A percentile compares a stretch with the other conserved stretches of the same genome.
Conservation (phyloP, 2,113 vertebrate genomes). For the Lamprotornis superbus region DNA sequence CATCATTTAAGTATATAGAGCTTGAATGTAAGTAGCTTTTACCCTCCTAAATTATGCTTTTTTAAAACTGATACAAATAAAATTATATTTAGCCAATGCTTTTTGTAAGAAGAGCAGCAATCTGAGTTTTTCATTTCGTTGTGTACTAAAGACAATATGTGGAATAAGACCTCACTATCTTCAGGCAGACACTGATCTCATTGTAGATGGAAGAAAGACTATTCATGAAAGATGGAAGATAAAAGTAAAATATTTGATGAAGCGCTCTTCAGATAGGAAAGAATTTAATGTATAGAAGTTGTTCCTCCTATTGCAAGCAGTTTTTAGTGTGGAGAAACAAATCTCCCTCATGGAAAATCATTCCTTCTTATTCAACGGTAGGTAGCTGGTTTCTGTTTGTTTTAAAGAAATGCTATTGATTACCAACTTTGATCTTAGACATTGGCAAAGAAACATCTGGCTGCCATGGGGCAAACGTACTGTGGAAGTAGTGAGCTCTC, state of each 20-base stretch:
- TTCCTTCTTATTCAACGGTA: neutral
- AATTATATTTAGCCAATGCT: neutral
- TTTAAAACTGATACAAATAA: neutral
- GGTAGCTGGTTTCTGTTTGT: neutral
- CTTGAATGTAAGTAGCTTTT: neutral
- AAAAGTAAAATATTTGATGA: neutral
- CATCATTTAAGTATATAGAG: neutral
- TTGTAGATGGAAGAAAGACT: neutral
- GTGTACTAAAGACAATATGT: neutral
- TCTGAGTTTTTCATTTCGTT: neutral
- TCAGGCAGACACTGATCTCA: neutral
- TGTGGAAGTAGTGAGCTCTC: neutral
- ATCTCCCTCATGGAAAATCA: neutral
- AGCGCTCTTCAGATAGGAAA: neutral
- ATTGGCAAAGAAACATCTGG: neutral
- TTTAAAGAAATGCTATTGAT: neutral
- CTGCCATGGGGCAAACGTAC: neutral
- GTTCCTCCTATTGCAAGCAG: neutral
- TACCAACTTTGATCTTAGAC: neutral
- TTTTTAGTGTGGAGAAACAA: neutral
- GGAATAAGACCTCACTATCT: neutral
- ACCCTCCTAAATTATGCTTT: neutral
- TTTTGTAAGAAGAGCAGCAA: neutral
- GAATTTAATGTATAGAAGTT: neutral
- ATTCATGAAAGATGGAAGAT: neutral